Evolutionary conservation across 2,113 vertebrate genomes (phyloP), one percentile per base, ranked within the genome.

Genomic region (Sylvicapra grimmia): DNA sequence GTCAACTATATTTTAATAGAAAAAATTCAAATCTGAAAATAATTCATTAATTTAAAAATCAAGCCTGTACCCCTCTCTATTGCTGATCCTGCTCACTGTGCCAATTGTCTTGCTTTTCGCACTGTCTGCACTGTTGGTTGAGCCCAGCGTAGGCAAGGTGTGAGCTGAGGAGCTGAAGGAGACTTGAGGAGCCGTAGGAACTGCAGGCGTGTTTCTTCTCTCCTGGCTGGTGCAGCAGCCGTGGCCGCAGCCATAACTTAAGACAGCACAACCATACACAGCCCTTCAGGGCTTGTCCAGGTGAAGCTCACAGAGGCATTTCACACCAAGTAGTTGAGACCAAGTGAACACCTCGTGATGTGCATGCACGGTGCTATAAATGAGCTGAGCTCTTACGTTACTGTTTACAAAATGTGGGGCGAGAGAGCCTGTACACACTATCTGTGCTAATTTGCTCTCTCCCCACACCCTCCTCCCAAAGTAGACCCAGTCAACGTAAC

Each of bases 341-440:
- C 65, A 36, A n/a, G 33, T 18, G 8, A 19, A 19, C 9, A n/a
- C 8, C 63, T 68, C 2, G 0, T 36, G n/a, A 72, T 72, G n/a
- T 0, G 2, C 68, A 40, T 1, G 19, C 65, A 36, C 0, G 0
- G 65, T 23, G n/a, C n/a, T 72, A 40, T 72, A 40, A 23, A 72
- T 23, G 19, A 72, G 68, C 68, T 72, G n/a, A 72, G 68, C 5
- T 72, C 2, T 72, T 72, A 72, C n/a, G 2, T 36, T 40, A 40
- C 1, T 40, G 11, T 23, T 72, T 40, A 40, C 68, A 72, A 40
- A 36, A 72, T 0, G 0, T 36, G n/a, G n/a, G n/a, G n/a, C 0
- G 2, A 72, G n/a, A 40, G 10, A 72, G 68, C 68, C n/a, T 40
- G 10, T 23, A 72, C 65, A 72, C n/a, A 12, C 68, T 72, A 0